Conservation (phyloP, 2,797 vertebrate species). For the Periophthalmus magnuspinnatus region DNA sequence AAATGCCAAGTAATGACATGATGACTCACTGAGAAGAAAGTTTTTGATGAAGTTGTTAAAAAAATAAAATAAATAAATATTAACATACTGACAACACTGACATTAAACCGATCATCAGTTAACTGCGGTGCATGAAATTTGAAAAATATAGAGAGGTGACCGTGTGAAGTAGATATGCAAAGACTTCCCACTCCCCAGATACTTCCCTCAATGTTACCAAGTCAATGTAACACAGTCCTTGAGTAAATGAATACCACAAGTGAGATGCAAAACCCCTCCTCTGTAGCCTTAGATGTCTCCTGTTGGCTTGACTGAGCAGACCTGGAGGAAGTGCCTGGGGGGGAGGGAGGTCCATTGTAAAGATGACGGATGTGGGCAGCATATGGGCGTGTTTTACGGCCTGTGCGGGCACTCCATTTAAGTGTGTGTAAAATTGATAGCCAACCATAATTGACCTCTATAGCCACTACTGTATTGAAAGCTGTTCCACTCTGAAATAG, state of each 20-base stretch:
- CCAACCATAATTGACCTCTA: conserved; percentile 73
- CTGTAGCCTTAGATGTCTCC: neutral
- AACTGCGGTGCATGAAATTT: no score
- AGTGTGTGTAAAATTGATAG: conserved; percentile 79
- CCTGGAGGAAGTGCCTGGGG: conserved; percentile 36
- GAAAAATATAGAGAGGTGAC: neutral
- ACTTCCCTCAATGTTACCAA: neutral
- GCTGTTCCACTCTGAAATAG: conserved; percentile 47
- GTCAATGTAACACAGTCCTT: neutral
- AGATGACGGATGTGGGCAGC: conserved; percentile 73
- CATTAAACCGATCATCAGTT: no score
- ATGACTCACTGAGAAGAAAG: conserved; percentile 2
- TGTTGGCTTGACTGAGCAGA: conserved; percentile 22
- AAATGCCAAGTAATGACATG: conserved; percentile 1
- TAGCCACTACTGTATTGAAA: conserved; percentile 53
- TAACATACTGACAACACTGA: neutral
- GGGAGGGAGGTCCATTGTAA: conserved; percentile 48
- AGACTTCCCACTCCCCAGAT: neutral
- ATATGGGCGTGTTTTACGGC: conserved; percentile 74
- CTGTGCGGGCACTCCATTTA: conserved; percentile 74
- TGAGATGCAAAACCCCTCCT: neutral
- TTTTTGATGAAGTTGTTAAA: neutral
- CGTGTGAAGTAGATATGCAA: neutral
- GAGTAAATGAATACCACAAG: neutral
- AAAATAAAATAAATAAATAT: neutral